These are phyloP conservation scores for roundworm (Caenorhabditis elegans) DNA, from an alignment of 1,140 invertebrate species.

Conservation along the genomic window WBcel235 BX284604.4:13331501-13332000, in stretches of 20 bases:
- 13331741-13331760: background rate
- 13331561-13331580: background rate
- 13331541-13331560: background rate
- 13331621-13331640: background rate
- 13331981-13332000: no score
- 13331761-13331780: background rate
- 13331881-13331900: no score
- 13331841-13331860: no score
- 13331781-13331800: background rate
- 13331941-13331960: no score
- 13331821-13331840: no score
- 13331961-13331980: no score
- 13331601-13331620: background rate
- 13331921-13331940: no score
- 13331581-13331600: slow-evolving; percentile 27
- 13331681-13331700: background rate
- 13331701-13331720: background rate
- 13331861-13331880: no score
- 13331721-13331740: background rate
- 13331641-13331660: background rate
- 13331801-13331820: no score
- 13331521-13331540: slow-evolving; percentile 31
- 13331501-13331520: slow-evolving; percentile 31
- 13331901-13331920: no score
- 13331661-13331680: background rate